Evolutionary conservation across 2,888 invertebrate genomes (phyloP), one percentile per base, ranked within the genome.

Genomic region (Abrostola tripartita): DNA sequence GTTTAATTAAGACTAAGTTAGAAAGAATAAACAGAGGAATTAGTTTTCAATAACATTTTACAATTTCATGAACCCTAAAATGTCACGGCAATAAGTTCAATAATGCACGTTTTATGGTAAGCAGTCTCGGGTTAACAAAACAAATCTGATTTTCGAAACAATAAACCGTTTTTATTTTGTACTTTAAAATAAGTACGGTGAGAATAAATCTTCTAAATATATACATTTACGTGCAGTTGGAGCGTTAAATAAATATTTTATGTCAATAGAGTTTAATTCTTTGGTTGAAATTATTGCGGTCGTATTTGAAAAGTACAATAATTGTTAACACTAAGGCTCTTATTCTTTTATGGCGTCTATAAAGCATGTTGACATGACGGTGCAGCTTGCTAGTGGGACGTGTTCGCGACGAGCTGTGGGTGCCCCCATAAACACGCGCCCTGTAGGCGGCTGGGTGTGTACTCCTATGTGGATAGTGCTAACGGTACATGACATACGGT

Each of bases 261-360:
- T 65, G 69, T 69, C 76, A 74, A 76, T 67, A 73, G 58, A 66
- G 50, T 65, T 67, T 68, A 62, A 58, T 58, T 61, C 52, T 56
- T 47, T 35, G 44, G 52, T 47, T 64, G 52, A 61, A 76, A 80
- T 74, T 67, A 79, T 79, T 71, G 72, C 63, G 56, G 64, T 79
- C 69, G 76, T 74, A 74, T 78, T 73, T 72, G 70, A 74, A 66
- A 64, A 73, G 79, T 81, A 72, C 76, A 78, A 81, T 85, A 82
- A 85, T 86, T 83, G 81, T 81, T 71, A 82, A 81, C 79, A 79
- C 74, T 72, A 76, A 82, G 76, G 77, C 71, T 79, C 77, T 84
- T 82, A 85, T 83, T 79, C 71, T 84, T 86, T 86, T 87, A 86
- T 85, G 79, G 78, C 54, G 61, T 53, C 77, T 74, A 86, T 89